A percentile compares a stretch with the other conserved stretches of the same genome.
Conservation (phyloP, 1,140 invertebrate species). For the Piezodorus guildinii region DNA sequence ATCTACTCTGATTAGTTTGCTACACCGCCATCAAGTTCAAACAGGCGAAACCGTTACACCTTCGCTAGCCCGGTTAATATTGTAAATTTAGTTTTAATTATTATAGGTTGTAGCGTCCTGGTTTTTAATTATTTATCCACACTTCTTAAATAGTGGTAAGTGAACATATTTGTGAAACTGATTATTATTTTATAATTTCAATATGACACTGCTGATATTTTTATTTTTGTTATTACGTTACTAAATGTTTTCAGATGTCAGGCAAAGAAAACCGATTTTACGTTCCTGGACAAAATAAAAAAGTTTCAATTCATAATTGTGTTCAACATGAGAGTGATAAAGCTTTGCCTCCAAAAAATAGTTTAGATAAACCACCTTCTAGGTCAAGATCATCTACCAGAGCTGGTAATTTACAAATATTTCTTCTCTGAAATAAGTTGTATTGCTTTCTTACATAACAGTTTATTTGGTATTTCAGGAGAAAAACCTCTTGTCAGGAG, state of each 20-base stretch:
- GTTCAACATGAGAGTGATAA: background rate
- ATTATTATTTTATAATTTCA: too few species aligned
- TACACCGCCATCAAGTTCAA: background rate
- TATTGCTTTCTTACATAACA: background rate
- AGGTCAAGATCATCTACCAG: constrained; percentile 16
- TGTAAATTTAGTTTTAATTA: background rate
- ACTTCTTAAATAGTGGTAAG: too few species aligned
- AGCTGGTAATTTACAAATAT: constrained; percentile 13
- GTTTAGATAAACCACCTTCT: background rate
- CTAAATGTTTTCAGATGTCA: constrained; percentile 20
- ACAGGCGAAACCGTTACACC: constrained; percentile 1
- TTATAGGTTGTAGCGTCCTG: background rate
- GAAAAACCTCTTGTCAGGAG: constrained; percentile 7
- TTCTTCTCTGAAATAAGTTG: background rate
- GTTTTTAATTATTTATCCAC: too few species aligned
- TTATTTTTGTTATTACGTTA: background rate
- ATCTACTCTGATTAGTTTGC: too few species aligned
- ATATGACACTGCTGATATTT: background rate
- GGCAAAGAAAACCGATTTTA: constrained; percentile 16
- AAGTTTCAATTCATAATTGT: constrained; percentile 12
- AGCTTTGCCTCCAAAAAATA: background rate
- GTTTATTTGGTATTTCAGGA: background rate
- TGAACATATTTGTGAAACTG: too few species aligned
- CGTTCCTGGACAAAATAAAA: background rate
- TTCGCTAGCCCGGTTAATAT: background rate